Base-by-base conservation (phyloP, 2,797 vertebrate species). In the Podargus strigoides region DNA sequence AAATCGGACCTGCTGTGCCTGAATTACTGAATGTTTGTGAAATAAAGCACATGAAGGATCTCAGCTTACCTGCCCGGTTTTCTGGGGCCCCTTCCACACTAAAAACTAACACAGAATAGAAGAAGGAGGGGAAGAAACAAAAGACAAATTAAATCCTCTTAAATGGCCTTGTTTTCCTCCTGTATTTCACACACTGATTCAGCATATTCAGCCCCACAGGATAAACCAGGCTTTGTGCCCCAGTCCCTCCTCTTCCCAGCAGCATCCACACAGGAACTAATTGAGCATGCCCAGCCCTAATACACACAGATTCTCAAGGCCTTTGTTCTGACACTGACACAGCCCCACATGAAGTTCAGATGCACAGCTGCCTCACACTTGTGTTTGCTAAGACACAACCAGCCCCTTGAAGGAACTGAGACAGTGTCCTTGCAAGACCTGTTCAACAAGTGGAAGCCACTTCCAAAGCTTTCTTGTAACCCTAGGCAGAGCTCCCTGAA, bases 61-160 rank as follows among this genome's bases (percentile, higher is more conserved):
- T 95, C 53, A 0, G 93, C 97, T 98, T 97, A 98, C 98, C 98
- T 97, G 97, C 96, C 95, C 96, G 97, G 92, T 97, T 98, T 95
- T 98, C 98, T 50, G 98, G 97, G 96, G 97, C 98, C 95, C 97
- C 98, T 97, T 98, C 98, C 97, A 98, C 98, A 97, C 98, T 98
- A 95, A 98, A 98, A 96, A 98, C 98, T 98, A 97, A 80, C 96
- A 96, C 76, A 34, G 96, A 96, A 96, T 96, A 96, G 89, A 95
- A 96, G 94, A 97, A 95, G 94, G 95, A 94, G 90, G 91, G 91
- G 94, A 97, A 97, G 92, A 96, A 97, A 98, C 93, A 97, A 95
- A 95, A 96, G 81, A 97, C 96, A 87, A 96, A 96, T 95, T 97
- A 94, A 97, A 88, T 87, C 92, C 96, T 88, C 94, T 98, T 85